Percentiles rank a stretch among this genome's conserved stretches.
These are phyloP conservation scores for Epicauta chinensis DNA, from an alignment of 1,140 invertebrate genomes.

Conservation along the genomic window DNA sequence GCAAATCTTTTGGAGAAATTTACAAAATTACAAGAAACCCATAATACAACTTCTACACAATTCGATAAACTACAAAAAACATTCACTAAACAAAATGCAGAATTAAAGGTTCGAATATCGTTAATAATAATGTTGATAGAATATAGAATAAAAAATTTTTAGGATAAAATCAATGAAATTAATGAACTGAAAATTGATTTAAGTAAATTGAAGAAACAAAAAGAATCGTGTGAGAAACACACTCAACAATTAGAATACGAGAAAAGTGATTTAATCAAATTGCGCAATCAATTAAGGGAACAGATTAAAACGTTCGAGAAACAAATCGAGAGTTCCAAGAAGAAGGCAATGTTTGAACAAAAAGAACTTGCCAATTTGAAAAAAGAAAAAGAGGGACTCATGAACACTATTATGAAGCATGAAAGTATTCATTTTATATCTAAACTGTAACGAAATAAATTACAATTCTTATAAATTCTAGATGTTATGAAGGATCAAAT, in stretches of 20 bases:
- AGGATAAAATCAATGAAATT: constrained; percentile 2
- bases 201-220: constrained; percentile 28
- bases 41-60: constrained; percentile 19
- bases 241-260: constrained; percentile 37
- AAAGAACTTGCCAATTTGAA: constrained; percentile 45
- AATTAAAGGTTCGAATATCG: constrained; percentile 28
- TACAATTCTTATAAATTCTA: neutral
- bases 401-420: constrained; percentile 48
- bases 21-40: constrained; percentile 36
- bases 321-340: constrained; percentile 46
- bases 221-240: constrained; percentile 29
- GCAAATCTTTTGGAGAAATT: constrained; percentile 29
- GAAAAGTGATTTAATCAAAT: constrained; percentile 39
- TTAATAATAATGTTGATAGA: constrained; percentile 30
- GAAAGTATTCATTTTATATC: constrained; percentile 40
- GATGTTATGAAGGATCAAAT: constrained; percentile 32
- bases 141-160: neutral
- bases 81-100: constrained; percentile 31
- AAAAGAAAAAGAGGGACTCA: constrained; percentile 52
- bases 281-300: constrained; percentile 44
- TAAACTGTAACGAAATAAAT: neutral
- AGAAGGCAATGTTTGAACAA: constrained; percentile 45
- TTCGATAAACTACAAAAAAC: constrained; percentile 28
- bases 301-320: constrained; percentile 45
- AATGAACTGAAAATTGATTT: constrained; percentile 32